Evolutionary conservation across 2,797 vertebrate genomes (phyloP).

Genomic region (Catharus ustulatus): DNA sequence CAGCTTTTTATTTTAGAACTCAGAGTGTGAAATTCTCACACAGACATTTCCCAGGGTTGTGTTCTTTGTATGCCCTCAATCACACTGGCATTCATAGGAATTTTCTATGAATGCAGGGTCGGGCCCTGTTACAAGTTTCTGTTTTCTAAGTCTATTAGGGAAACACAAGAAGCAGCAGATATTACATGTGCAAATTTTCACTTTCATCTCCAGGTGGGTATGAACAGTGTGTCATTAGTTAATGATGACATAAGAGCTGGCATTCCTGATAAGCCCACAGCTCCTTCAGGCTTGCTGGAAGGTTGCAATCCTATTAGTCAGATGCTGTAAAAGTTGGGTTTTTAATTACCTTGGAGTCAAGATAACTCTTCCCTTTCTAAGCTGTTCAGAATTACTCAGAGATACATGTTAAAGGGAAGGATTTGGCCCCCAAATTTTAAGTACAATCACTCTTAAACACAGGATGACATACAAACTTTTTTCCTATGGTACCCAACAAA

Average conservation of each 20-base stretch:
- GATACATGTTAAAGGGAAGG: background rate
- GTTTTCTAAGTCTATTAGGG: background rate
- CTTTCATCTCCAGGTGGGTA: slow-evolving; percentile 39
- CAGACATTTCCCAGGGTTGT: background rate
- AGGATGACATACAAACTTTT: background rate
- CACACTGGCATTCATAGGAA: background rate
- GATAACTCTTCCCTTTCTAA: slow-evolving; percentile 6
- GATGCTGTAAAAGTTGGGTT: background rate
- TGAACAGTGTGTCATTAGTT: slow-evolving; percentile 36
- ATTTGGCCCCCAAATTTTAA: background rate
- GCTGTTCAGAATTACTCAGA: background rate
- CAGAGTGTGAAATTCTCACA: background rate
- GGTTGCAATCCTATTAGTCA: slow-evolving; percentile 31
- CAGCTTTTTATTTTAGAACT: background rate
- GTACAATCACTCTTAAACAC: background rate
- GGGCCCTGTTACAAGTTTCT: background rate
- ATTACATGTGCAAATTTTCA: slow-evolving; percentile 30
- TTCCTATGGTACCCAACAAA: background rate
- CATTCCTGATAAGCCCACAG: slow-evolving; percentile 21
- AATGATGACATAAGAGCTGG: slow-evolving; percentile 38
- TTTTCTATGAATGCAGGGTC: background rate
- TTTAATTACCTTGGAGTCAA: slow-evolving; percentile 32
- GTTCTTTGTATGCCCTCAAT: background rate
- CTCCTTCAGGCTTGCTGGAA: slow-evolving; percentile 37
- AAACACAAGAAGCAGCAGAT: slow-evolving; percentile 8